Evolutionary conservation across 92 coral and sea anemone species (phyloP), one percentile per base, ranked within the genome.

Genomic region (Zoanthus sociatus): DNA sequence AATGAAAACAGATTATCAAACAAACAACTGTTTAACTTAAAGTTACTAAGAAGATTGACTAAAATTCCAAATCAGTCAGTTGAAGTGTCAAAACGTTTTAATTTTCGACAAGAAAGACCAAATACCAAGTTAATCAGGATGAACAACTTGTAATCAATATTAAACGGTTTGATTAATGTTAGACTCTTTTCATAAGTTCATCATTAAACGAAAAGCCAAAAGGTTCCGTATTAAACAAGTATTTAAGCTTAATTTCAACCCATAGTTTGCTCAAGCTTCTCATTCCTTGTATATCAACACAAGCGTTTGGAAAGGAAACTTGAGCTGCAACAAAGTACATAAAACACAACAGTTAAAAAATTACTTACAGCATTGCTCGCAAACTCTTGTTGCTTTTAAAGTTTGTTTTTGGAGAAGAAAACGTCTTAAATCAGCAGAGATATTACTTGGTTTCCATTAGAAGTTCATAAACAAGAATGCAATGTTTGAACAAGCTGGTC

Each of bases 321-420:
- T 67, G 84, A 79, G 55, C 76, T n/a, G 12, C 55, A 81, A 47
- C 73, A 18, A 68, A 81, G 85, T 20, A 20, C 74, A 66, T 15
- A 17, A 42, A 66, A 70, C 2, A 63, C 13, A 33, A 81, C 18
- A 12, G 32, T 60, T 47, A 6, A 31, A n/a, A 6, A 55, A 1
- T 37, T 66, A 78, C 84, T 31, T 42, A 81, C 85, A 81, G 12
- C 85, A 81, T 81, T 11, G 6, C 58, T 63, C 46, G 1, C 3
- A 18, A 26, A 44, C 13, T 63, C 6, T 81, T 14, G 18, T 7
- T 18, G 58, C 45, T 56, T 44, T 9, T 30, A 20, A 14, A 13
- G 15, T 4, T 15, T 13, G 47, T 55, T 21, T 81, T 18, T 32
- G 37, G 64, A 1, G 14, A 12, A 46, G 51, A 47, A 18, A 66